Evolutionary conservation across 2,113 vertebrate species (phyloP).

Genomic region (Nibea coibor): DNA sequence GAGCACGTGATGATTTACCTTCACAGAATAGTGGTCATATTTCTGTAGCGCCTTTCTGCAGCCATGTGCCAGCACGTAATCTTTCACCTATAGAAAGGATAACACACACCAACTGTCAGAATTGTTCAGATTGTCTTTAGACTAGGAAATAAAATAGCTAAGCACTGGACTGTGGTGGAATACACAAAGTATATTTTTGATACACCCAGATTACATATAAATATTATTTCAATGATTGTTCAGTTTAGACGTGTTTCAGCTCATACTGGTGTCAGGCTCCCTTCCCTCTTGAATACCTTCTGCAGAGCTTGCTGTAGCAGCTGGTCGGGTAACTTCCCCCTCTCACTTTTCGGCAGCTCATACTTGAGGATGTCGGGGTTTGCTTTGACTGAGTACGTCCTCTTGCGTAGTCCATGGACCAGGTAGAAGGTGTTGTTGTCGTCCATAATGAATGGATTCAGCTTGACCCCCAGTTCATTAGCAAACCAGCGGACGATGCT

Average conservation of each 20-base stretch:
- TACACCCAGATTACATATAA: too few relatives aligned
- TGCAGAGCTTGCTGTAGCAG: conserved; percentile 43
- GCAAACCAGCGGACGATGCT: conserved; percentile 45
- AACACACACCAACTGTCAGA: neutral
- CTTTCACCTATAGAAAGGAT: conserved; percentile 18
- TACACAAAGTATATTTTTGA: too few relatives aligned
- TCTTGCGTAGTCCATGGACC: conserved; percentile 1
- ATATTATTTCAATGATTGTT: too few relatives aligned
- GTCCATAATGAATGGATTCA: conserved; percentile 41
- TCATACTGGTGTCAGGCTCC: too few relatives aligned
- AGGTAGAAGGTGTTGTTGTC: conserved; percentile 56
- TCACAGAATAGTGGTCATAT: conserved; percentile 32
- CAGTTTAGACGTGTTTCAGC: too few relatives aligned
- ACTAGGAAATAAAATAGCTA: neutral
- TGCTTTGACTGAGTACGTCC: neutral
- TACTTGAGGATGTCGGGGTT: conserved; percentile 49
- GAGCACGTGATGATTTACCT: conserved; percentile 9
- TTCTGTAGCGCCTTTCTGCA: conserved; percentile 20
- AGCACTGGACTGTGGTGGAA: too few relatives aligned
- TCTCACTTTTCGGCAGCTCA: neutral
- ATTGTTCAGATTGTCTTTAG: neutral
- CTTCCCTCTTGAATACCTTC: conserved; percentile 8
- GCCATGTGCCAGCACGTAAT: conserved; percentile 16
- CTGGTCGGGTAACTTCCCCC: neutral
- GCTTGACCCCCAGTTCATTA: neutral